phyloP scores from a whole-genome alignment of 2,888 invertebrate species.

The Noctua comes region DNA sequence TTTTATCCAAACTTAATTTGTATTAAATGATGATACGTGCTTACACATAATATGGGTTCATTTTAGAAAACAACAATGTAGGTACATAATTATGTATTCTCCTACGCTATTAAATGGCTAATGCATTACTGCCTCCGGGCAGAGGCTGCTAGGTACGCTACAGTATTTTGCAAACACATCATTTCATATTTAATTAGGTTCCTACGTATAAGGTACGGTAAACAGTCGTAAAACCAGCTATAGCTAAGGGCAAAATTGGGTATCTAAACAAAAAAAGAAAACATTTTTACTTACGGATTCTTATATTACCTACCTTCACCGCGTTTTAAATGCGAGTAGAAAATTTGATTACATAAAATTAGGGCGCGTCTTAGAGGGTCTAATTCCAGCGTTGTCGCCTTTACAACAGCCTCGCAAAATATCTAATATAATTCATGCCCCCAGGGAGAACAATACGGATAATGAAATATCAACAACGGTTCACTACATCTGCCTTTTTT shows the following conservation, averaged over 20 bases:
- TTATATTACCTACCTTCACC: slow-evolving; percentile 68
- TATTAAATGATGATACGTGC: background rate
- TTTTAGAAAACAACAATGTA: background rate
- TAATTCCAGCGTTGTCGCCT: slow-evolving; percentile 80
- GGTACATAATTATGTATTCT: slow-evolving; percentile 6
- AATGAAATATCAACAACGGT: slow-evolving; percentile 83
- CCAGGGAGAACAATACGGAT: slow-evolving; percentile 76
- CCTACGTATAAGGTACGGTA: slow-evolving; percentile 14
- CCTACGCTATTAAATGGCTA: background rate
- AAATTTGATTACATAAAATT: slow-evolving; percentile 83
- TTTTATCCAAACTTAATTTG: background rate
- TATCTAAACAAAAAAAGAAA: slow-evolving; percentile 32
- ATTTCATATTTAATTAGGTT: slow-evolving; percentile 39
- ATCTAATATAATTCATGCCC: slow-evolving; percentile 78
- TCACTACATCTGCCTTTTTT: slow-evolving; percentile 67
- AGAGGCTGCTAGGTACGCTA: background rate
- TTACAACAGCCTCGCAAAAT: slow-evolving; percentile 79
- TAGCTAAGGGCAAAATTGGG: slow-evolving; percentile 16
- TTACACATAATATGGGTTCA: background rate
- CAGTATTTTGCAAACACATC: slow-evolving; percentile 32
- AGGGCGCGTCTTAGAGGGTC: slow-evolving; percentile 77
- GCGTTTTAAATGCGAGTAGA: slow-evolving; percentile 74
- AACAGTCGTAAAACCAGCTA: slow-evolving; percentile 30
- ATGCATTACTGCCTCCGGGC: slow-evolving; percentile 2
- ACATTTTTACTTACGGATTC: slow-evolving; percentile 45